Evolutionary conservation across 2,797 vertebrate species (phyloP).

Genomic region (Aldrovandia affinis): DNA sequence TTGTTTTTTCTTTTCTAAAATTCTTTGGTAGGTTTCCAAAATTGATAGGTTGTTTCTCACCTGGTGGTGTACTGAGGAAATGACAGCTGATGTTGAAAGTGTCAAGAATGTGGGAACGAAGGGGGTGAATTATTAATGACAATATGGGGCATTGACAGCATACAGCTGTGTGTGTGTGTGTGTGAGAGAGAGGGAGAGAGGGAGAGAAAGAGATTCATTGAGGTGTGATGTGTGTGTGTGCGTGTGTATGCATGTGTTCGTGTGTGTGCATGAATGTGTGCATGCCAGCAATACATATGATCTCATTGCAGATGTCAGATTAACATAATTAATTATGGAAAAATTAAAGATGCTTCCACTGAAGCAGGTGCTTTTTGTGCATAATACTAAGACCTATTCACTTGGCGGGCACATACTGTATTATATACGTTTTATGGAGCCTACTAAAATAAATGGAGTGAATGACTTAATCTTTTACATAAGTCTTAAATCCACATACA

Average conservation of each 20-base stretch:
- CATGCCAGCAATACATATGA: constrained; percentile 8
- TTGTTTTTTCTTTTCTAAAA: neutral
- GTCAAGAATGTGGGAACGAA: neutral
- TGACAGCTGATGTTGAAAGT: neutral
- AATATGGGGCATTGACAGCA: neutral
- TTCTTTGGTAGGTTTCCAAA: neutral
- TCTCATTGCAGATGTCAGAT: constrained; percentile 36
- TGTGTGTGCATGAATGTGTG: neutral
- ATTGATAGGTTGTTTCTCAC: neutral
- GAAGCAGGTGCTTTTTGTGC: neutral
- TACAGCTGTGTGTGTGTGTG: neutral
- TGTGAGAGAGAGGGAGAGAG: neutral
- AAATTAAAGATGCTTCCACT: neutral
- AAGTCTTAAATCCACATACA: constrained; percentile 42
- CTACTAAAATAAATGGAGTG: constrained; percentile 43
- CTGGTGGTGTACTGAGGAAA: neutral
- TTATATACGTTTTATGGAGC: neutral
- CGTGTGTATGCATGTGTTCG: constrained; percentile 4
- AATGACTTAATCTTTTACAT: constrained; percentile 38
- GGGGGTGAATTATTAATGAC: constrained; percentile 15
- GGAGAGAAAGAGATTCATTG: neutral
- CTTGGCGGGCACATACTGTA: constrained; percentile 35
- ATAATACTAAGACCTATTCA: constrained; percentile 17
- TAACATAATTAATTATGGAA: constrained; percentile 22
- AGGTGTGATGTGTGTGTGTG: neutral